Evolutionary conservation across 2,113 vertebrate species (phyloP).

Genomic region (Myiozetetes cayanensis): DNA sequence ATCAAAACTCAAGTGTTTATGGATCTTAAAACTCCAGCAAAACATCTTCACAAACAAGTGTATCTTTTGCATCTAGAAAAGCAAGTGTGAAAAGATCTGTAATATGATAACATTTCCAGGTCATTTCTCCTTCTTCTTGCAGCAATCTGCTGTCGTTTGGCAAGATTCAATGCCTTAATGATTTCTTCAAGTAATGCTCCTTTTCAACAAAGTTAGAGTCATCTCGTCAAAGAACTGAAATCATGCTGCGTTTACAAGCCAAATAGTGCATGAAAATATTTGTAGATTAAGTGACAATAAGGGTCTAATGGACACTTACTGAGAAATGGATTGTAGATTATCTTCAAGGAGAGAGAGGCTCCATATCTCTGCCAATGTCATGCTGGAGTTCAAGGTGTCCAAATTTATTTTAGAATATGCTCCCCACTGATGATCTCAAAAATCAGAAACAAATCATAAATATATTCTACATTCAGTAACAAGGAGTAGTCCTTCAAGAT

Average conservation of each 20-base stretch:
- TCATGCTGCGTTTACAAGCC: background rate
- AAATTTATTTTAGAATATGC: background rate
- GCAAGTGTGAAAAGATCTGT: accelerated
- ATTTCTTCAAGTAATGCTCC: background rate
- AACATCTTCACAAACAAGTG: background rate
- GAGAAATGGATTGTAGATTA: background rate
- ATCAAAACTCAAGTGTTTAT: background rate
- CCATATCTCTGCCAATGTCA: background rate
- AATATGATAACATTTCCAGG: background rate
- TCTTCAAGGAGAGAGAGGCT: background rate
- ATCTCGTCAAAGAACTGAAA: background rate
- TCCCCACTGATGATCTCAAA: background rate
- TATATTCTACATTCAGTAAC: background rate
- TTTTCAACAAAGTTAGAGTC: background rate
- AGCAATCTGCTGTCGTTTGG: background rate
- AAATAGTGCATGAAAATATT: background rate
- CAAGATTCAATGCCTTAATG: background rate
- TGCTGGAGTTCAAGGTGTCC: background rate
- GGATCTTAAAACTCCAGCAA: background rate
- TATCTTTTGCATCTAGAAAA: background rate
- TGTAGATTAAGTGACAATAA: background rate
- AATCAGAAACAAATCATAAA: background rate
- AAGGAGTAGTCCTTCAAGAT: background rate
- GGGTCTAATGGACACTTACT: background rate
- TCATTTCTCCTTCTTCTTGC: background rate